Conservation (phyloP, 2,113 vertebrate genomes). For the Glaucomys volans region DNA sequence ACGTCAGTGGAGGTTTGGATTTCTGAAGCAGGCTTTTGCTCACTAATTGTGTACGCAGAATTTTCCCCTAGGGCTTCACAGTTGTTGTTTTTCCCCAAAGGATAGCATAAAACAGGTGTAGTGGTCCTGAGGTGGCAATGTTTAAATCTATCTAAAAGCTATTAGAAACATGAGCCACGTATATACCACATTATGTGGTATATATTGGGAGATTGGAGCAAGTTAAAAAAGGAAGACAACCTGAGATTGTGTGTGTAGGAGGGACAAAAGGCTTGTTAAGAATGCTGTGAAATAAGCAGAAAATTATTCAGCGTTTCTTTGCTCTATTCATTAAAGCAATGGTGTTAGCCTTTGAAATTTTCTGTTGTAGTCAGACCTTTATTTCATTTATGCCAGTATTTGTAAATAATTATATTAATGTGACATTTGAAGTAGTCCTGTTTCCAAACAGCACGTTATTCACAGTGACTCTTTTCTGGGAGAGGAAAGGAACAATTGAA, state of each 20-base stretch:
- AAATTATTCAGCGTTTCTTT: slow-evolving; percentile 79
- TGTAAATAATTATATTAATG: slow-evolving; percentile 86
- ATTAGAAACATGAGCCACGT: slow-evolving; percentile 52
- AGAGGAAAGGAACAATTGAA: slow-evolving; percentile 62
- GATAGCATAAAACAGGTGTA: slow-evolving; percentile 65
- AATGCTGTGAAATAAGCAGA: slow-evolving; percentile 77
- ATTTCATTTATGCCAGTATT: slow-evolving; percentile 82
- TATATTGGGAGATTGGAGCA: background rate
- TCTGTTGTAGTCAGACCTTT: slow-evolving; percentile 76
- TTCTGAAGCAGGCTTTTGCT: background rate
- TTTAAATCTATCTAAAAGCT: slow-evolving; percentile 63
- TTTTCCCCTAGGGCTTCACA: background rate
- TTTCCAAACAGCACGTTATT: slow-evolving; percentile 80
- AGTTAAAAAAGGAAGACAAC: slow-evolving; percentile 35
- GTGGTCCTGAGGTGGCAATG: slow-evolving; percentile 26
- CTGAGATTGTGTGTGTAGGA: slow-evolving; percentile 31
- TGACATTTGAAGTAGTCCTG: slow-evolving; percentile 84
- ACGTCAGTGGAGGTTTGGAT: background rate
- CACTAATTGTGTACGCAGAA: background rate
- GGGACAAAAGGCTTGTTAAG: slow-evolving; percentile 51
- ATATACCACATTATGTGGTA: background rate
- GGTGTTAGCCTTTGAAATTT: slow-evolving; percentile 69
- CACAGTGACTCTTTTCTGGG: slow-evolving; percentile 58
- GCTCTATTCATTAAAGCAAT: slow-evolving; percentile 77
- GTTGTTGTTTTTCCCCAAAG: slow-evolving; percentile 74